phyloP scores from a whole-genome alignment of 2,113 vertebrate genomes.

The Alethe castanea region DNA sequence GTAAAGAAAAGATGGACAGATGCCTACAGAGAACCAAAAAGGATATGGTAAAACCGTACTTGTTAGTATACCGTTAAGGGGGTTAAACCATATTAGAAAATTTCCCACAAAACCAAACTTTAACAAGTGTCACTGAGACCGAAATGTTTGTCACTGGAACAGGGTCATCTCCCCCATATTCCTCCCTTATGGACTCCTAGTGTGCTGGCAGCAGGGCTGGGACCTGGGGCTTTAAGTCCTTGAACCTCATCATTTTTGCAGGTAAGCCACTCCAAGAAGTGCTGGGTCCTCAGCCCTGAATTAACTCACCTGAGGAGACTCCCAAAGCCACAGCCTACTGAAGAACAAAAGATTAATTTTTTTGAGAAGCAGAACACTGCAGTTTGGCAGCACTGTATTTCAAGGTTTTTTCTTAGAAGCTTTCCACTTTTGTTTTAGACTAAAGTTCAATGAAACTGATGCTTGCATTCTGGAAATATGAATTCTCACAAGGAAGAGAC shows the following conservation, averaged over 20 bases:
- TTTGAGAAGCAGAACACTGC: not conserved
- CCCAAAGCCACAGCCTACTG: not conserved
- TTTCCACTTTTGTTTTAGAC: not conserved
- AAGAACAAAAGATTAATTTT: not conserved
- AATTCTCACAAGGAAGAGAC: not conserved
- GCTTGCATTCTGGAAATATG: not conserved
- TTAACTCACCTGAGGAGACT: not conserved
- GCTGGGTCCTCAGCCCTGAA: not conserved
- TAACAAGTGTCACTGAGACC: not conserved
- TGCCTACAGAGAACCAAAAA: not conserved
- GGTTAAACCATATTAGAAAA: not conserved
- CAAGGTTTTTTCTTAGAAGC: not conserved
- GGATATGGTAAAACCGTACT: not conserved
- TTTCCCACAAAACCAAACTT: not conserved
- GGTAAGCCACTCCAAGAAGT: not conserved
- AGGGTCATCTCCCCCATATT: not conserved
- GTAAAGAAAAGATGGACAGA: not conserved
- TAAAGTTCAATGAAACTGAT: not conserved
- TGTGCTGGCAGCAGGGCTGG: not conserved
- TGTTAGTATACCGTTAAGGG: not conserved
- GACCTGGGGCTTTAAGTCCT: not conserved
- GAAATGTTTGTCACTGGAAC: not conserved
- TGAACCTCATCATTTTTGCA: not conserved
- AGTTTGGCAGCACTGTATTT: not conserved
- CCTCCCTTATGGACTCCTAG: not conserved